Conservation (phyloP, 2,888 invertebrate genomes). For the Argynnis bischoffii region DNA sequence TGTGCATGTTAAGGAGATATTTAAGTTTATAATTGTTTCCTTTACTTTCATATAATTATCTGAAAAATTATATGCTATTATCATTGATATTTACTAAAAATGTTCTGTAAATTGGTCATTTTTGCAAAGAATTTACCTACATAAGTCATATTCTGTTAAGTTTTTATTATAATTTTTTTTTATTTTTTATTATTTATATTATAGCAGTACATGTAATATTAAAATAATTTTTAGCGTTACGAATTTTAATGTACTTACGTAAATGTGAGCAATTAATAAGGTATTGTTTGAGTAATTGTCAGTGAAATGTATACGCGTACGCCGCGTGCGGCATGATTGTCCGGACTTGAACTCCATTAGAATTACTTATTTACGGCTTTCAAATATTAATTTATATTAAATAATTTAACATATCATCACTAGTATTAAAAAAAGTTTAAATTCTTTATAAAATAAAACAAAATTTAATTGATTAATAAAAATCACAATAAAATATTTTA, state of each 20-base stretch:
- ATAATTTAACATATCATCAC: too few relatives aligned
- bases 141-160: too few relatives aligned
- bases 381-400: too few relatives aligned
- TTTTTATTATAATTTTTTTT: too few relatives aligned
- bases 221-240: not conserved
- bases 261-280: not conserved
- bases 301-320: constrained; percentile 38
- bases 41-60: not conserved
- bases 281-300: constrained; percentile 35
- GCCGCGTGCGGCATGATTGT: constrained; percentile 33
- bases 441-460: too few relatives aligned
- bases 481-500: too few relatives aligned
- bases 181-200: too few relatives aligned
- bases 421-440: too few relatives aligned
- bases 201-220: too few relatives aligned
- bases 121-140: too few relatives aligned
- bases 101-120: not conserved
- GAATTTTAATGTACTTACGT: not conserved
- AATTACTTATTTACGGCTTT: too few relatives aligned
- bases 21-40: not conserved
- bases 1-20: constrained; percentile 5
- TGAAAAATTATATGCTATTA: not conserved
- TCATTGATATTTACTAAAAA: not conserved
- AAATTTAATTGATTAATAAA: too few relatives aligned
- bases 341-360: constrained; percentile 1